These are phyloP conservation scores for Brachymystax lenok DNA, from an alignment of 2,797 vertebrate genomes.

Conservation along the genomic window DNA sequence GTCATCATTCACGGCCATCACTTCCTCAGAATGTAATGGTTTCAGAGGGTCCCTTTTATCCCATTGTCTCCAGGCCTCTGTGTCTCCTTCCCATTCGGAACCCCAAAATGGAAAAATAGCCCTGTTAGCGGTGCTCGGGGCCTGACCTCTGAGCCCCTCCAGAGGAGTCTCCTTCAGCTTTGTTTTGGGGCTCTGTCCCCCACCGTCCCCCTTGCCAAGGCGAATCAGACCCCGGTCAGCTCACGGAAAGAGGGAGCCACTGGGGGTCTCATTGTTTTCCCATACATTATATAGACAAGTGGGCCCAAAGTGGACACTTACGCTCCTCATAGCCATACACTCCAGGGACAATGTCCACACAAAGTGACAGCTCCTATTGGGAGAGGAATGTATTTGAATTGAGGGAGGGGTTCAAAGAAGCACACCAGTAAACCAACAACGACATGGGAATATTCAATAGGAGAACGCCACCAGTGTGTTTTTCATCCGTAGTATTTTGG, in stretches of 20 bases:
- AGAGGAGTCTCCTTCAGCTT: slow-evolving; percentile 75
- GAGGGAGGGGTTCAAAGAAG: slow-evolving; percentile 72
- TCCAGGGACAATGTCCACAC: slow-evolving; percentile 78
- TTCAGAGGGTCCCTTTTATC: slow-evolving; percentile 87
- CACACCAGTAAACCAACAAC: slow-evolving; percentile 62
- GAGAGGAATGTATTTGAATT: slow-evolving; percentile 82
- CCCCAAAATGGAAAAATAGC: slow-evolving; percentile 74
- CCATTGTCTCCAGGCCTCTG: slow-evolving; percentile 75
- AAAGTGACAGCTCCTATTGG: slow-evolving; percentile 83
- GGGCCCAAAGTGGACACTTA: slow-evolving; percentile 76
- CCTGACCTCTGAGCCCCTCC: slow-evolving; percentile 72
- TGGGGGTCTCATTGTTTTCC: slow-evolving; percentile 81
- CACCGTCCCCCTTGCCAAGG: slow-evolving; percentile 79
- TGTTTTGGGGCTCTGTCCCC: slow-evolving; percentile 77
- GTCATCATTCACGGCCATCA: slow-evolving; percentile 84
- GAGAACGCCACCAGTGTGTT: slow-evolving; percentile 55
- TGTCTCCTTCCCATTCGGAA: slow-evolving; percentile 75
- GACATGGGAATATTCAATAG: slow-evolving; percentile 70
- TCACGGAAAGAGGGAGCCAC: slow-evolving; percentile 73
- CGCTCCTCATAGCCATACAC: slow-evolving; percentile 74
- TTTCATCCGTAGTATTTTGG: slow-evolving; percentile 51
- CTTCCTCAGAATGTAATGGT: slow-evolving; percentile 88
- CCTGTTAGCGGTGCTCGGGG: slow-evolving; percentile 72
- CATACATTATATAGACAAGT: slow-evolving; percentile 88
- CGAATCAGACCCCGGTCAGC: slow-evolving; percentile 77